These are phyloP conservation scores for Strix aluco DNA, from an alignment of 2,113 vertebrate species.

Conservation along the genomic window DNA sequence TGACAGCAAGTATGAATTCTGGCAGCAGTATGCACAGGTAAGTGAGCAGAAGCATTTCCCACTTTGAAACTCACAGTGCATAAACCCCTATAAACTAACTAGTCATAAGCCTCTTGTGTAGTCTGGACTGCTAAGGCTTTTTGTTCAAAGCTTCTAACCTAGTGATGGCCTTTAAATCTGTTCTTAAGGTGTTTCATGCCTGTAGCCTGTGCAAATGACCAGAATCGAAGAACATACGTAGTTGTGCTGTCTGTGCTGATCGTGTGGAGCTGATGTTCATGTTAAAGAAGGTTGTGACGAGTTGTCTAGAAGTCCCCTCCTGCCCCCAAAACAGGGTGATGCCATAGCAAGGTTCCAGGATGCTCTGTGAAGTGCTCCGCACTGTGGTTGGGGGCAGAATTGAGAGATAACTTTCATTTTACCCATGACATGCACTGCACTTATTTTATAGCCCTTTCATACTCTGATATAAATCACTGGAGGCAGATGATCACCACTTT, in stretches of 20 bases:
- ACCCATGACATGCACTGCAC: neutral
- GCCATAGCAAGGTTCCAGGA: neutral
- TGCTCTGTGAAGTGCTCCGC: slow-evolving; percentile 14
- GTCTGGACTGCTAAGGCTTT: neutral
- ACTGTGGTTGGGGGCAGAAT: slow-evolving; percentile 37
- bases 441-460: slow-evolving; percentile 58
- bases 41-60: neutral
- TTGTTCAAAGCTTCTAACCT: neutral
- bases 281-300: neutral
- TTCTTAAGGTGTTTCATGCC: neutral
- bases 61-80: neutral
- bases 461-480: slow-evolving; percentile 51
- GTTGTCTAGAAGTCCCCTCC: neutral
- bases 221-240: rapidly evolving
- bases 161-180: neutral
- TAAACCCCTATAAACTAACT: neutral
- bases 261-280: rapidly evolving
- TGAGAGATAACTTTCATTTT: slow-evolving; percentile 56
- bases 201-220: neutral
- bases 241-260: neutral
- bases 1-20: neutral
- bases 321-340: neutral
- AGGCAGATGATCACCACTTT: slow-evolving; percentile 62
- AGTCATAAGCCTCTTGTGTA: neutral
- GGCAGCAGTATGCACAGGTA: neutral